Base-by-base conservation (phyloP, 1,140 invertebrate genomes). In the Drosophila ironensis region DNA sequence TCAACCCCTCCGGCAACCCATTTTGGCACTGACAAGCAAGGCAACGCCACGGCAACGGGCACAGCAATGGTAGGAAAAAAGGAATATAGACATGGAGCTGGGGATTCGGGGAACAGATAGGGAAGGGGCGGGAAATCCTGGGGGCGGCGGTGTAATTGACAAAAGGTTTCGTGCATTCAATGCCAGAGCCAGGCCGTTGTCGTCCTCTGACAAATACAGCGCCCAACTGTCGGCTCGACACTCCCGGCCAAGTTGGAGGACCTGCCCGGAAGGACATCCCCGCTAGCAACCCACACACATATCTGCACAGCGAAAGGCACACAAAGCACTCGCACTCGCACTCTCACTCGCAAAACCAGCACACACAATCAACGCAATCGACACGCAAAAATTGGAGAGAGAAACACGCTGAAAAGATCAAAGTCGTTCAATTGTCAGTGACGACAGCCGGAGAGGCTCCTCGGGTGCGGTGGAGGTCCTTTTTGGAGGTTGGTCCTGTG, bases 111-210 rank as follows among this genome's bases (percentile, higher is more conserved):
- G 46, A 52, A 27, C 44, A 35, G 11, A 27, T 25, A 24, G 9
- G 51, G 27, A n/a, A n/a, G n/a, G n/a, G n/a, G n/a, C n/a, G n/a
- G n/a, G n/a, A n/a, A n/a, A n/a, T n/a, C n/a, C n/a, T n/a, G 51
- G 35, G 37, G 44, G 40, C 40, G 52, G 33, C 14, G 33, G 19
- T 61, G 80, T 86, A 84, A 84, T 84, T 84, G 80, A 84, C 80
- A 84, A 84, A 84, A 84, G 80, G 80, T 84, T 86, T 86, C 71
- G 78, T 71, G 78, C 78, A 78, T 84, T 76, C 70, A 84, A 72
- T 86, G 80, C 54, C 78, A 61, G 41, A 52, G 63, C 47, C 57
- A 64, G 42, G 56, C 47, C 57, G 52, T 68, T 69, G 47, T 78
- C 72, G 59, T 50, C 17, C 72, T 42, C 53, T 59, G 73, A 77